A percentile compares a stretch with the other conserved stretches of the same genome.
phyloP scores from a whole-genome alignment of 2,888 invertebrate species.

The Habrosyne pyritoides region DNA sequence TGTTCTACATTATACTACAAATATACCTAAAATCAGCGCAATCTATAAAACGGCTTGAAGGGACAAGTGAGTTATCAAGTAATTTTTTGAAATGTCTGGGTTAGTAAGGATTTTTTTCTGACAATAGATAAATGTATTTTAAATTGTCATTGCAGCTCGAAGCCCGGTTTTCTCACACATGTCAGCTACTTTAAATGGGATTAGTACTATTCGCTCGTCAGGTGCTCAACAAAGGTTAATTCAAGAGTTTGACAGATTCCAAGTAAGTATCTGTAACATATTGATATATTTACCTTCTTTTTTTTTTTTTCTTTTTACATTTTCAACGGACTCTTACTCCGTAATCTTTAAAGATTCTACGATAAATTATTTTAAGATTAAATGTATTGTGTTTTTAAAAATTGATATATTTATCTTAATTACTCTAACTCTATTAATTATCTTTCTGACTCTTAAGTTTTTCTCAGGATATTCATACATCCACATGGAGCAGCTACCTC shows the following conservation, averaged over 20 bases:
- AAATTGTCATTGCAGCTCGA: constrained; percentile 82
- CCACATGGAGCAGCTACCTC: constrained; percentile 88
- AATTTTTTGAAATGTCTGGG: background rate
- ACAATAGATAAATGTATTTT: background rate
- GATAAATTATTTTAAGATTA: too few species aligned
- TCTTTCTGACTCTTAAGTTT: background rate
- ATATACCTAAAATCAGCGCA: constrained; percentile 90
- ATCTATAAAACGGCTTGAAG: constrained; percentile 89
- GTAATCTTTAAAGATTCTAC: too few species aligned
- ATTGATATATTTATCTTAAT: too few species aligned
- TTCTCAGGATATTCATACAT: constrained; percentile 86
- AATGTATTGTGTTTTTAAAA: too few species aligned
- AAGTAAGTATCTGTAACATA: constrained; percentile 63
- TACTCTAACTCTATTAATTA: too few species aligned
- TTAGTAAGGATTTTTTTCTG: constrained; percentile 12
- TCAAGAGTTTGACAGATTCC: constrained; percentile 89
- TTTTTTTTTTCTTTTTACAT: too few species aligned
- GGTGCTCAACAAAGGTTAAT: constrained; percentile 89
- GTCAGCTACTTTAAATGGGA: constrained; percentile 92
- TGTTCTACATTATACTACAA: constrained; percentile 87
- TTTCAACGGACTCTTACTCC: too few species aligned
- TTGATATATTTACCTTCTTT: background rate
- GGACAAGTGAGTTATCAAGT: constrained; percentile 82
- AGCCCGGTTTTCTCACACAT: constrained; percentile 97
- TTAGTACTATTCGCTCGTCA: constrained; percentile 93